Conservation (phyloP, 2,113 vertebrate species). For the Poicephalus gulielmi region DNA sequence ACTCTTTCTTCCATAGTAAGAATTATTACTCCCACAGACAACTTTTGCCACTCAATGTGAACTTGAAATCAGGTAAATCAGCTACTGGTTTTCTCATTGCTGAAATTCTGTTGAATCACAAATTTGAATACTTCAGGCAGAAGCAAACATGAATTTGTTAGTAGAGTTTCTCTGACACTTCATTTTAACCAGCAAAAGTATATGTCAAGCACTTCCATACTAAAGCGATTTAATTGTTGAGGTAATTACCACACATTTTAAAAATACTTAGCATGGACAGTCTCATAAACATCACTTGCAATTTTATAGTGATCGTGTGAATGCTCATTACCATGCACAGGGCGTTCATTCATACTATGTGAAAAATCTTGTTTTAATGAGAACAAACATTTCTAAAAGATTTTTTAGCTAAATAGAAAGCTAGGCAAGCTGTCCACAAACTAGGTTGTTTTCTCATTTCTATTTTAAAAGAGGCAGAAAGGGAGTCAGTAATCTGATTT, state of each 20-base stretch:
- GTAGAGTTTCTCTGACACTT: background rate
- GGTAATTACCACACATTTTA: background rate
- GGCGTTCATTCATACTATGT: background rate
- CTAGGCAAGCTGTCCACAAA: background rate
- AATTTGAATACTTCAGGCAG: background rate
- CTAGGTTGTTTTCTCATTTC: background rate
- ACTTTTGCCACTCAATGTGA: background rate
- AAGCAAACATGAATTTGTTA: background rate
- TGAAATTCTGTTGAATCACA: background rate
- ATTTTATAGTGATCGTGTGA: background rate
- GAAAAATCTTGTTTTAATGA: background rate
- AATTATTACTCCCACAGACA: fast-evolving
- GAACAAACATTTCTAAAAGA: background rate
- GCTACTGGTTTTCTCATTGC: background rate
- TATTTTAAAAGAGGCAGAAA: background rate
- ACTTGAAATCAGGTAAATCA: background rate
- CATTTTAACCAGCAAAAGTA: background rate
- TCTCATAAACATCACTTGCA: background rate
- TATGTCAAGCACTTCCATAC: background rate
- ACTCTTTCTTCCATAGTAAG: background rate
- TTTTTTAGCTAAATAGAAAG: background rate
- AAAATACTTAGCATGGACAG: background rate
- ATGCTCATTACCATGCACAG: background rate
- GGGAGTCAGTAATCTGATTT: background rate
- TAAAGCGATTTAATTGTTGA: background rate